A percentile compares a stretch with the other conserved stretches of the same genome.
phyloP scores from a whole-genome alignment of 2,113 vertebrate genomes.

The Phalacrocorax brasilianus region DNA sequence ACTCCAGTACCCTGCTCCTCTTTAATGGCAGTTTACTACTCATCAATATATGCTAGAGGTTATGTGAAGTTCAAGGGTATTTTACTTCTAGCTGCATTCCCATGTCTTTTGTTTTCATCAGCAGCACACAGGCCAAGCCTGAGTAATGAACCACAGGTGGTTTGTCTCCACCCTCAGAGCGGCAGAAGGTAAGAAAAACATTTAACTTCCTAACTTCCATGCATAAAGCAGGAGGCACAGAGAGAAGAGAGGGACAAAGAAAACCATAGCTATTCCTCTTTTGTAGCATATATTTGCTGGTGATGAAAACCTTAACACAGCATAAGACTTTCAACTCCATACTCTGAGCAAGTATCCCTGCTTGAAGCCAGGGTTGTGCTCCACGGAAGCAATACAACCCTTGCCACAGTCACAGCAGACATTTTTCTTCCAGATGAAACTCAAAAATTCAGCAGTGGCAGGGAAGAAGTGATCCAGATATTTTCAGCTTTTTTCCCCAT shows the following conservation, averaged over 20 bases:
- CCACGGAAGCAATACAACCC: background rate
- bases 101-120: background rate
- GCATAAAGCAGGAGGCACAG: background rate
- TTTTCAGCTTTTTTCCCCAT: background rate
- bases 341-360: background rate
- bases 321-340: background rate
- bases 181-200: background rate
- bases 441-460: background rate
- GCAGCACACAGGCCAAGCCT: background rate
- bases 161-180: background rate
- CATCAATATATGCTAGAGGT: constrained; percentile 3
- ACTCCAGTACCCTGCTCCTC: background rate
- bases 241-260: background rate
- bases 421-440: background rate
- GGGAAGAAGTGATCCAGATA: background rate
- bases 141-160: background rate
- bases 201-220: background rate
- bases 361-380: background rate
- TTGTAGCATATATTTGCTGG: background rate
- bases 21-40: constrained; percentile 19
- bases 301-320: background rate
- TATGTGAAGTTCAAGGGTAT: background rate
- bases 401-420: background rate
- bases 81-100: background rate
- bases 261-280: background rate